Evolutionary conservation across 1,140 invertebrate species (phyloP).

Genomic region (Neodiprion fabricii): DNA sequence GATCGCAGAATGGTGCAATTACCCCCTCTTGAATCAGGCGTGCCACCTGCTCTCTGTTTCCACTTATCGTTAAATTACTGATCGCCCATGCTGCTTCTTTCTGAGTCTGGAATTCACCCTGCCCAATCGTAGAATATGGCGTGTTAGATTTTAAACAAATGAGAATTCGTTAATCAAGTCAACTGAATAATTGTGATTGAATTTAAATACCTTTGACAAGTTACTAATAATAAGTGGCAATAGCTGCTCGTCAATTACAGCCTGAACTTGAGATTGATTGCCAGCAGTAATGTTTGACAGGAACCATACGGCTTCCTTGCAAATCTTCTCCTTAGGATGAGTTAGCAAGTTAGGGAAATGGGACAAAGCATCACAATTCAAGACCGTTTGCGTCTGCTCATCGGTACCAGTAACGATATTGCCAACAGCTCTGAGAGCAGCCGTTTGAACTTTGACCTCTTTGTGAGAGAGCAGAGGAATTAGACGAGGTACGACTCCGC

Average conservation of each 20-base stretch:
- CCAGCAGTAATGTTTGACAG: slow-evolving; percentile 98
- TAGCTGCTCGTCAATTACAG: slow-evolving; percentile 93
- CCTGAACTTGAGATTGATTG: slow-evolving; percentile 96
- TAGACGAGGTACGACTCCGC: slow-evolving; percentile 91
- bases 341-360: slow-evolving; percentile 90
- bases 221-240: slow-evolving; percentile 95
- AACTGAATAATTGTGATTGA: not conserved
- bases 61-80: slow-evolving; percentile 97
- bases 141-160: slow-evolving; percentile 13
- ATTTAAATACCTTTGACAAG: slow-evolving; percentile 67
- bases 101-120: slow-evolving; percentile 98
- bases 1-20: slow-evolving; percentile 88
- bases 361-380: slow-evolving; percentile 79
- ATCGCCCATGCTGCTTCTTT: slow-evolving; percentile 99
- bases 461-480: slow-evolving; percentile 95
- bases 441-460: slow-evolving; percentile 98
- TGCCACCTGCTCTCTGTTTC: slow-evolving; percentile 88
- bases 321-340: slow-evolving; percentile 87
- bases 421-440: slow-evolving; percentile 94
- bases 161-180: no score
- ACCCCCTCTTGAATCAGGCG: slow-evolving; percentile 89
- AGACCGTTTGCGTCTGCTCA: slow-evolving; percentile 89
- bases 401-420: slow-evolving; percentile 99
- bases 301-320: slow-evolving; percentile 98
- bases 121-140: slow-evolving; percentile 32